A percentile compares a stretch with the other conserved stretches of the same genome.
Evolutionary conservation across 2,113 vertebrate genomes (phyloP).

Genomic region (Pituophis catenifer): DNA sequence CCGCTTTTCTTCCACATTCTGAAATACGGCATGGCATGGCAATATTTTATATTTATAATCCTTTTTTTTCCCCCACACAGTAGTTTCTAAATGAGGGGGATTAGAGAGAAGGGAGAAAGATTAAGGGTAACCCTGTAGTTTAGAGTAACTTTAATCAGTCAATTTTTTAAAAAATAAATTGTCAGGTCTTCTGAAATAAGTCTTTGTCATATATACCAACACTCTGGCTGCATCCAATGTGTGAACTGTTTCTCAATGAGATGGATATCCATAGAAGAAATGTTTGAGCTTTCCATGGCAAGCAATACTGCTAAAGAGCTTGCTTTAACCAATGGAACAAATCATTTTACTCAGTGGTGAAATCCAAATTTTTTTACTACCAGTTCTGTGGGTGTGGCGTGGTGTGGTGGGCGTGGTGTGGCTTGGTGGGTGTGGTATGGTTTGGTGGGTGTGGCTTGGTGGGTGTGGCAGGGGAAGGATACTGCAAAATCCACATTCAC

Average conservation of each 20-base stretch:
- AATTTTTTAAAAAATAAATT: not conserved
- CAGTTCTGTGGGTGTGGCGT: too few species aligned
- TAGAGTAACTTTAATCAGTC: constrained; percentile 16
- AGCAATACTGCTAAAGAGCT: too few species aligned
- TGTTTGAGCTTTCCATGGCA: not conserved
- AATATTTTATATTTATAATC: not conserved
- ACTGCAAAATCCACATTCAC: too few species aligned
- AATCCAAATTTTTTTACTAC: too few species aligned
- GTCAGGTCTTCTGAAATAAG: constrained; percentile 15
- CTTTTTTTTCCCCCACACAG: not conserved
- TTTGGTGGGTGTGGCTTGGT: too few species aligned
- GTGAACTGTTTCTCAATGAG: not conserved
- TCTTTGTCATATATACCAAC: constrained; percentile 8
- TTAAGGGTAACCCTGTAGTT: not conserved
- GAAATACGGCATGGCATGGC: not conserved
- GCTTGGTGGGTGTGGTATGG: too few species aligned
- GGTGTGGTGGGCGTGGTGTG: too few species aligned
- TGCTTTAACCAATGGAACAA: not conserved
- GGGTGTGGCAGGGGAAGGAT: too few species aligned
- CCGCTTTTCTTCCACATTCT: accelerated
- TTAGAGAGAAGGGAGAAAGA: not conserved
- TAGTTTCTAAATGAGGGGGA: not conserved
- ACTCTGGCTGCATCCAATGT: not conserved
- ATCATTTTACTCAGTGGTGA: not conserved
- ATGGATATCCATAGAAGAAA: not conserved